Percentiles rank a stretch among this genome's conserved stretches.
phyloP scores from a whole-genome alignment of 2,797 vertebrate species.

The Girardinus metallicus region DNA sequence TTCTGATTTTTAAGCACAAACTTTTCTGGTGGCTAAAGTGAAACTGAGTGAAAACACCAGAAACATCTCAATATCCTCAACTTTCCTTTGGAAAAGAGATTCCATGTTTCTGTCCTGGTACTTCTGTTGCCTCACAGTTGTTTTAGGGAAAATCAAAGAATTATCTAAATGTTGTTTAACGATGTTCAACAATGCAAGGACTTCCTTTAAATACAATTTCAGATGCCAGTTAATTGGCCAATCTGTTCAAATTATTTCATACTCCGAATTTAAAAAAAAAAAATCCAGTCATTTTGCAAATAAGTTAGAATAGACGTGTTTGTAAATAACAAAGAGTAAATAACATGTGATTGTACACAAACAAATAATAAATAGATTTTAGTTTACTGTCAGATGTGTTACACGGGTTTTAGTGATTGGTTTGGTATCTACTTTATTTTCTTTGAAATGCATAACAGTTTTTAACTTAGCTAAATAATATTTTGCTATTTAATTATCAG shows the following conservation, averaged over 20 bases:
- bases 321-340: too few relatives aligned
- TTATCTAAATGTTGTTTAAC: background rate
- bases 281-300: background rate
- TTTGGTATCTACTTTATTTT: too few relatives aligned
- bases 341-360: background rate
- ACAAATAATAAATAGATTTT: too few relatives aligned
- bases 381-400: too few relatives aligned
- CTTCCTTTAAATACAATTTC: background rate
- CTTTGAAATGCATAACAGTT: too few relatives aligned
- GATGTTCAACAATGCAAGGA: background rate
- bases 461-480: too few relatives aligned
- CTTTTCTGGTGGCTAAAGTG: background rate
- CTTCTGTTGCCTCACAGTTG: constrained; percentile 36
- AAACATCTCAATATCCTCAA: background rate
- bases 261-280: background rate
- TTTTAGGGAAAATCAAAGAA: constrained; percentile 10
- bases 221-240: background rate
- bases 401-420: too few relatives aligned
- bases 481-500: too few relatives aligned
- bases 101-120: constrained; percentile 12
- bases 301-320: background rate
- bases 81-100: background rate
- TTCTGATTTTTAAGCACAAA: background rate
- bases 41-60: background rate
- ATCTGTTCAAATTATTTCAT: background rate